Evolutionary conservation across 2,888 invertebrate genomes (phyloP), one percentile per base, ranked within the genome.

Genomic region (Eugnorisma glareosa): DNA sequence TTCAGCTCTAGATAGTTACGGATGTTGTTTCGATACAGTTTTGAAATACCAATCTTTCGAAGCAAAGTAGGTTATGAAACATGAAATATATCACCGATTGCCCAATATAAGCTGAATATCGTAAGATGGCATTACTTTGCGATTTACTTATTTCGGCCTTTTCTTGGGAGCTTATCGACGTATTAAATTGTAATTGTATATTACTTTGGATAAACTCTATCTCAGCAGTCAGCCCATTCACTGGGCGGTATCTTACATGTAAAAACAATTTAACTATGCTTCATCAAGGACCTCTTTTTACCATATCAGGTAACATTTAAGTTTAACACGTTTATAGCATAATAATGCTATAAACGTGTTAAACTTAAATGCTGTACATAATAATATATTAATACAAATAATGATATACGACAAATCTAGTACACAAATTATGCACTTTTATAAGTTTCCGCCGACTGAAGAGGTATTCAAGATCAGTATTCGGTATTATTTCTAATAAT

Each of bases 31-130:
- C 90, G 90, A 92, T 93, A 91, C 89, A 91, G 87, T 93, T 94
- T 95, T 92, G 92, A 92, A 95, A 94, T 93, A 91, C 91, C 92
- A 91, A 92, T 93, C 89, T 92, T 90, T 89, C 87, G 89, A 88
- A 88, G 89, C 87, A 82, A 77, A 75, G 81, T 78, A 80, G 70
- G 85, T 93, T 93, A 83, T 88, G 92, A 92, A 93, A 92, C 89
- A 76, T 86, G 87, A 86, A 89, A 86, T 90, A 90, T 90, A 86
- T 88, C 86, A 85, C 79, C 73, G 73, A 68, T 92, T 91, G 80
- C 89, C 67, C 86, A 90, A 90, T 84, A 89, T 78, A 70, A 74
- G 77, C 73, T 79, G 80, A 73, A 79, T 82, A 78, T 86, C 87
- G 89, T 88, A 88, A 87, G 86, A 86, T 84, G 79, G 84, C 84